phyloP scores from a whole-genome alignment of 2,888 invertebrate species.

The Cacoxenus indagator region DNA sequence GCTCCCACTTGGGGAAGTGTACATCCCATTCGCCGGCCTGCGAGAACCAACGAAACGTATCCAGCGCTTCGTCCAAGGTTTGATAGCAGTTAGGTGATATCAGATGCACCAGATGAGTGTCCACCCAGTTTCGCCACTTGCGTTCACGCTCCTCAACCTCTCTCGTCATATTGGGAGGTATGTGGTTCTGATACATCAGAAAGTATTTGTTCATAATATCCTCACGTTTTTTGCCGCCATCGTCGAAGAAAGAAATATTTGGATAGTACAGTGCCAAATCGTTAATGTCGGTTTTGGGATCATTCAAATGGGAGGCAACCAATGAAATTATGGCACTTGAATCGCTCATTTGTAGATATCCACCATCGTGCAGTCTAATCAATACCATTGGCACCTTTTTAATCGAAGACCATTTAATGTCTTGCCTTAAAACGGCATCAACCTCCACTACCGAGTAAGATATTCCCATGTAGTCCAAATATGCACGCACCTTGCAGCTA shows the following conservation, averaged over 20 bases:
- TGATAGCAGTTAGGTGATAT: slow-evolving; percentile 98
- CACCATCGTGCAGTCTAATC: slow-evolving; percentile 78
- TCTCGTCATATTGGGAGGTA: slow-evolving; percentile 72
- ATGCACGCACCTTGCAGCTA: slow-evolving; percentile 85
- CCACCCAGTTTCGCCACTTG: slow-evolving; percentile 97
- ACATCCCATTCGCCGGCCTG: slow-evolving; percentile 92
- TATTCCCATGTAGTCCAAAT: slow-evolving; percentile 91
- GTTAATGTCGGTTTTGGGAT: slow-evolving; percentile 74
- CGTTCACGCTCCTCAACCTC: slow-evolving; percentile 82
- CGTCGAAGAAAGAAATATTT: slow-evolving; percentile 77
- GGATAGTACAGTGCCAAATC: slow-evolving; percentile 87
- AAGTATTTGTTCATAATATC: slow-evolving; percentile 92
- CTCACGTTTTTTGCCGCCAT: slow-evolving; percentile 76
- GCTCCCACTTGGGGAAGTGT: slow-evolving; percentile 89
- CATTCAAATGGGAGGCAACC: slow-evolving; percentile 82
- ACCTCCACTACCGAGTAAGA: slow-evolving; percentile 97
- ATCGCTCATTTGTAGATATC: slow-evolving; percentile 89
- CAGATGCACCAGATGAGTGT: slow-evolving; percentile 89
- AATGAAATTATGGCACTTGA: slow-evolving; percentile 94
- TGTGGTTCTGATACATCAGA: slow-evolving; percentile 81
- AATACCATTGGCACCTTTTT: slow-evolving; percentile 95
- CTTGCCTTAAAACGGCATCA: slow-evolving; percentile 91
- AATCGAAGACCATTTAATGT: slow-evolving; percentile 93
- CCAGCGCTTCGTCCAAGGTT: slow-evolving; percentile 84
- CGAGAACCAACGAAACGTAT: slow-evolving; percentile 96